Conservation (phyloP, 35 echinoderm and acorn worm species). For the Eucidaris tribuloides region DNA sequence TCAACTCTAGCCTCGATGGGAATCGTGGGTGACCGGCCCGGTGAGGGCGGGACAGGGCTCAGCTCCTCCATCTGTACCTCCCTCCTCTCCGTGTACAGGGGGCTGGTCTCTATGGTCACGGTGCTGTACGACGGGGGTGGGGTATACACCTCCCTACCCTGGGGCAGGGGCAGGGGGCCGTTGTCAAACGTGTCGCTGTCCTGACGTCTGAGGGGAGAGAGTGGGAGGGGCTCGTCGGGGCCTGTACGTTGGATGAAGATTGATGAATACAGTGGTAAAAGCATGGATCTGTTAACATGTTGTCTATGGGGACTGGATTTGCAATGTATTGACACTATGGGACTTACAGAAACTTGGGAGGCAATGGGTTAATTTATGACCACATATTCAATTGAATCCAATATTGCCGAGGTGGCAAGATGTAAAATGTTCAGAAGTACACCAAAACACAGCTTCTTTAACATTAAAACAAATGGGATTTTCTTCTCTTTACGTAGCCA, state of each 20-base stretch:
- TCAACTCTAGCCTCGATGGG: no score
- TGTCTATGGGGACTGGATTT: no score
- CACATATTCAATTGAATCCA: background rate
- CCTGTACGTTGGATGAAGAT: conserved; percentile 35
- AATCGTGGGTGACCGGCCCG: background rate
- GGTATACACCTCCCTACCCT: background rate
- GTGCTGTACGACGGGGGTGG: background rate
- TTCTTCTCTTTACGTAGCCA: no score
- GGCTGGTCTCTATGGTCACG: background rate
- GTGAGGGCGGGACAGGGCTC: background rate
- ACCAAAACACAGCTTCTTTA: no score
- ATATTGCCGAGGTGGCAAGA: background rate
- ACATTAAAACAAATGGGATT: no score
- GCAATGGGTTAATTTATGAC: background rate
- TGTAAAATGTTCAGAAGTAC: background rate
- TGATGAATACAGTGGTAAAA: background rate
- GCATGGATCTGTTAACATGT: background rate
- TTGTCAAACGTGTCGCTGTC: conserved; percentile 41
- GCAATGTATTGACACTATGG: background rate
- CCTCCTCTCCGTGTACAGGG: background rate
- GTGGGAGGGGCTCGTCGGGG: conserved; percentile 59
- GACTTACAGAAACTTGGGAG: no score
- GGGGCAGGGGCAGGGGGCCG: background rate
- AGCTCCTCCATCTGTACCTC: background rate
- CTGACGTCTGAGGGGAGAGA: conserved; percentile 32